These are phyloP conservation scores for Altica lythri DNA, from an alignment of 2,888 invertebrate genomes.

Conservation along the genomic window DNA sequence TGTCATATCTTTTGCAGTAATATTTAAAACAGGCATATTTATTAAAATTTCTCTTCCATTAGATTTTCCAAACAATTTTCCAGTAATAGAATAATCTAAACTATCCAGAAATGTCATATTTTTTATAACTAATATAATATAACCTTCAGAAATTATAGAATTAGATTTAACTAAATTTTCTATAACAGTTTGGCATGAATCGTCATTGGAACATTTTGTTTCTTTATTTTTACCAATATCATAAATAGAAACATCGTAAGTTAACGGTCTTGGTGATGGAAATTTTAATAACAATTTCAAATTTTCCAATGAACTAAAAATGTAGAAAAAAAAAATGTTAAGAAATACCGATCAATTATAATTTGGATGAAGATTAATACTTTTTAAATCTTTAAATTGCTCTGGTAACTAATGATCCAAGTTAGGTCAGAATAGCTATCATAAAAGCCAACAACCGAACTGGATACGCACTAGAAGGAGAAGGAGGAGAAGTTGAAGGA, in stretches of 20 bases:
- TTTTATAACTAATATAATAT: conserved; percentile 30
- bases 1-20: conserved; percentile 19
- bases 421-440: too few relatives aligned
- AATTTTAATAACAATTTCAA: conserved; percentile 36
- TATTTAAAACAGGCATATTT: conserved; percentile 14
- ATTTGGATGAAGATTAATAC: too few relatives aligned
- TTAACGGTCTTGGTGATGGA: conserved; percentile 32
- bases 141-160: conserved; percentile 15
- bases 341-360: too few relatives aligned
- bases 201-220: not conserved
- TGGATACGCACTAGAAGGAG: too few relatives aligned
- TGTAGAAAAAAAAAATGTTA: not conserved
- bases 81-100: conserved; percentile 14
- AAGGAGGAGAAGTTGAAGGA: too few relatives aligned
- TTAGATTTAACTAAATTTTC: conserved; percentile 23
- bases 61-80: conserved; percentile 6
- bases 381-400: too few relatives aligned
- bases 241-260: conserved; percentile 36
- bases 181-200: conserved; percentile 16
- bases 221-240: conserved; percentile 7
- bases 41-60: conserved; percentile 8
- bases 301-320: conserved; percentile 37
- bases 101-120: conserved; percentile 22
- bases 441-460: too few relatives aligned
- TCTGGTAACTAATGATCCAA: too few relatives aligned